Conservation (phyloP, 2,113 vertebrate genomes). For the Seriola quinqueradiata region DNA sequence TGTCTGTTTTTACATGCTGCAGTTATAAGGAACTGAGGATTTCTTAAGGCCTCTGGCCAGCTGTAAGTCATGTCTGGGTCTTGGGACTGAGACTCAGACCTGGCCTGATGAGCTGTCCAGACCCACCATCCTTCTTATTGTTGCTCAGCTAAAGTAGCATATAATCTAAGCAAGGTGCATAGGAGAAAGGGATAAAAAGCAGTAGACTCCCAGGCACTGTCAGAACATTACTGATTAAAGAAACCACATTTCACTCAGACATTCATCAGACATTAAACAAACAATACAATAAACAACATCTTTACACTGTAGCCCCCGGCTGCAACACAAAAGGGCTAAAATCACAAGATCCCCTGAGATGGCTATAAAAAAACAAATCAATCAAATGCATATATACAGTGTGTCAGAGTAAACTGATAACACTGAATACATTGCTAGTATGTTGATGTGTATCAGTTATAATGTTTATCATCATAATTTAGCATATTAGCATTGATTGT, state of each 20-base stretch:
- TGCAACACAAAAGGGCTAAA: neutral
- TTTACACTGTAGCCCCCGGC: neutral
- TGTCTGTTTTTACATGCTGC: constrained; percentile 46
- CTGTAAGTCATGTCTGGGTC: constrained; percentile 28
- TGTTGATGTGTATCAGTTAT: neutral
- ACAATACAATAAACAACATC: neutral
- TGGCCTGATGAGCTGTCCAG: constrained; percentile 12
- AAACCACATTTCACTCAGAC: neutral
- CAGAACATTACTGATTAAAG: constrained; percentile 1
- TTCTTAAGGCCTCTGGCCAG: constrained; percentile 26
- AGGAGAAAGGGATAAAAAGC: neutral
- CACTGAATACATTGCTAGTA: too few relatives aligned
- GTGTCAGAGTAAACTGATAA: neutral
- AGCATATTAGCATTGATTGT: too few relatives aligned
- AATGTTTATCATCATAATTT: neutral
- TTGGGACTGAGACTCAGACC: constrained; percentile 25
- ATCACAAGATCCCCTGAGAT: neutral
- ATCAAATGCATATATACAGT: neutral
- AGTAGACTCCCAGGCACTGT: neutral
- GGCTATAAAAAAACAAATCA: neutral
- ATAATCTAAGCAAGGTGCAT: constrained; percentile 3
- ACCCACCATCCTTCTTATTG: neutral
- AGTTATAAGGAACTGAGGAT: constrained; percentile 42
- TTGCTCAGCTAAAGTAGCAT: neutral
- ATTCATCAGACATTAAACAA: neutral